Evolutionary conservation across 2,113 vertebrate species (phyloP).

Genomic region (Chionis minor): DNA sequence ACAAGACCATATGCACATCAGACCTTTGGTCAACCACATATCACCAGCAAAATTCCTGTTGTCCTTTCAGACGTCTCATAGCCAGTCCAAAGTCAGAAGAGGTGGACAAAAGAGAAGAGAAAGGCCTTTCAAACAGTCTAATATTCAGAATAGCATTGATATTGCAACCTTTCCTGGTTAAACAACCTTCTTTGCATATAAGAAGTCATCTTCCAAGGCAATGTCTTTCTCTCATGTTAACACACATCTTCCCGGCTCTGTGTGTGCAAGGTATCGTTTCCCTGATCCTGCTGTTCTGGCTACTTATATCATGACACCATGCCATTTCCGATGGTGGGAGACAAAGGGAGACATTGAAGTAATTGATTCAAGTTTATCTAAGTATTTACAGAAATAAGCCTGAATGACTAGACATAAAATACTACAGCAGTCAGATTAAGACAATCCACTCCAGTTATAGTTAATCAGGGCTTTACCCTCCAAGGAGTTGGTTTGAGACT

Average conservation of each 20-base stretch:
- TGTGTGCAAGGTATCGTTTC: background rate
- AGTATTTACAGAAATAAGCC: constrained; percentile 56
- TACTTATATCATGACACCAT: background rate
- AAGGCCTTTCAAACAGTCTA: background rate
- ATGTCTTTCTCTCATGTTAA: background rate
- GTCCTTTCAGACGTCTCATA: background rate
- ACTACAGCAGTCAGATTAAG: constrained; percentile 48
- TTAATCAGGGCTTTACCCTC: constrained; percentile 52
- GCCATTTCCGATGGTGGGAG: background rate
- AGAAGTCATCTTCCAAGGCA: background rate
- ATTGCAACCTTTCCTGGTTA: background rate
- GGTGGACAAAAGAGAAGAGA: background rate
- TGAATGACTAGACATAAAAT: constrained; percentile 48
- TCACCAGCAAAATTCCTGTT: background rate
- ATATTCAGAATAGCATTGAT: background rate
- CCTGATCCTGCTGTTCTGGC: background rate
- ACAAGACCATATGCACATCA: background rate
- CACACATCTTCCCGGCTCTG: background rate
- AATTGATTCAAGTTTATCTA: constrained; percentile 52
- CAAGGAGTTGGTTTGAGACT: constrained; percentile 28
- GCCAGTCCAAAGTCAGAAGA: background rate
- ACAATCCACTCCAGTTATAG: constrained; percentile 42
- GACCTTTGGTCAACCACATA: background rate
- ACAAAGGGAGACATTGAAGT: background rate
- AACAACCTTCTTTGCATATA: background rate